Conservation (phyloP, 2,113 vertebrate genomes). For the Cheilinus undulatus region DNA sequence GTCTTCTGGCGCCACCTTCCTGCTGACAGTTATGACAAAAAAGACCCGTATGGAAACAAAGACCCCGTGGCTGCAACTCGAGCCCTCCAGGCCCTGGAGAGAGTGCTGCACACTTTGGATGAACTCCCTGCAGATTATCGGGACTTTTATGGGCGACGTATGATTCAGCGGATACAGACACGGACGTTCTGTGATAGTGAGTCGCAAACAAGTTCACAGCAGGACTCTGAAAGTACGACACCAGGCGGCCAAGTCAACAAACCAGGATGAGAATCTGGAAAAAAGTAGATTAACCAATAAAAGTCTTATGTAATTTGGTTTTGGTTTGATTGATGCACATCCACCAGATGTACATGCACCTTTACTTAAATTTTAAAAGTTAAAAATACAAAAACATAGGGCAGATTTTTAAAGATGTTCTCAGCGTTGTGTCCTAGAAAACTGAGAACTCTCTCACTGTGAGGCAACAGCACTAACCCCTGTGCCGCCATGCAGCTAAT, state of each 20-base stretch:
- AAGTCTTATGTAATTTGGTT: too few species aligned
- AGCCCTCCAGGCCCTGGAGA: conserved; percentile 91
- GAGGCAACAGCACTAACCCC: too few species aligned
- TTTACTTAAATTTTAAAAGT: too few species aligned
- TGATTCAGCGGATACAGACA: conserved; percentile 92
- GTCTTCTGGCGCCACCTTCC: conserved; percentile 96
- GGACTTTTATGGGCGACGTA: conserved; percentile 95
- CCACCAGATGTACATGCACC: too few species aligned
- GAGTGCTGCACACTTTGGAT: conserved; percentile 88
- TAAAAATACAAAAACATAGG: too few species aligned
- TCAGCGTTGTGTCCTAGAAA: too few species aligned
- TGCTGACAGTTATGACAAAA: conserved; percentile 90
- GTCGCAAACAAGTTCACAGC: background rate
- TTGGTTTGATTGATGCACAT: too few species aligned
- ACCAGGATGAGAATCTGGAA: conserved; percentile 33
- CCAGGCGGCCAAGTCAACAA: conserved; percentile 25
- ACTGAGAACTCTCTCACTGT: too few species aligned
- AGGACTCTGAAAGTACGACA: conserved; percentile 15
- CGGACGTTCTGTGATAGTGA: conserved; percentile 77
- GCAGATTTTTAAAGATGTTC: too few species aligned
- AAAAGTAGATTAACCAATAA: background rate
- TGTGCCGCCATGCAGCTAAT: too few species aligned
- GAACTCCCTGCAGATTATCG: conserved; percentile 91
- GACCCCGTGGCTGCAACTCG: conserved; percentile 89
- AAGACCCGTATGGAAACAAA: conserved; percentile 95